These are phyloP conservation scores for Gallinago nigripennis DNA, from an alignment of 2,797 vertebrate species.

Conservation along the genomic window DNA sequence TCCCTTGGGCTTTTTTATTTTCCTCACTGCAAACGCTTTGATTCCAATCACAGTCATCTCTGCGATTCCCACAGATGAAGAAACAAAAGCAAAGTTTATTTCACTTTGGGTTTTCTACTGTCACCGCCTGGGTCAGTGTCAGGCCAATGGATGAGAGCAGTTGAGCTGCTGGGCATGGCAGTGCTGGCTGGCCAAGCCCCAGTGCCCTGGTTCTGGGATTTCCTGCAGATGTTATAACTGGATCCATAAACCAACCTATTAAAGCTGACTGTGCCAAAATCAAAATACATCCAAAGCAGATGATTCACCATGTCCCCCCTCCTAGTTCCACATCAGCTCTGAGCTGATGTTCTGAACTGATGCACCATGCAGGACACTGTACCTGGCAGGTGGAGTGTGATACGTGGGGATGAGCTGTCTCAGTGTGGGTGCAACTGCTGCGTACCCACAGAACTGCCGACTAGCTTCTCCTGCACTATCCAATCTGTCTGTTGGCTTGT, in stretches of 20 bases:
- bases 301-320: background rate
- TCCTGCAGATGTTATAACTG: background rate
- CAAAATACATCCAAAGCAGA: background rate
- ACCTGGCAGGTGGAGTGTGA: background rate
- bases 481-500: background rate
- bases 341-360: background rate
- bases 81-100: background rate
- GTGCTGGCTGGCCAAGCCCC: background rate
- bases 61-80: background rate
- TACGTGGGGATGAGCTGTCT: background rate
- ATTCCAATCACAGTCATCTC: background rate
- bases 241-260: background rate
- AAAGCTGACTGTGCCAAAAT: background rate
- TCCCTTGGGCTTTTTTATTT: background rate
- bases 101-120: accelerated
- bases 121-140: accelerated
- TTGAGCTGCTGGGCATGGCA: background rate
- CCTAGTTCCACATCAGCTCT: background rate
- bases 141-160: background rate
- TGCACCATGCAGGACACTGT: background rate
- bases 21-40: background rate
- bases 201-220: background rate
- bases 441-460: background rate
- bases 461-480: background rate
- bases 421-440: background rate